Percentiles rank a stretch among this genome's conserved stretches.
These are phyloP conservation scores for Pygoscelis adeliae DNA, from an alignment of 2,113 vertebrate genomes.

Conservation along the genomic window DNA sequence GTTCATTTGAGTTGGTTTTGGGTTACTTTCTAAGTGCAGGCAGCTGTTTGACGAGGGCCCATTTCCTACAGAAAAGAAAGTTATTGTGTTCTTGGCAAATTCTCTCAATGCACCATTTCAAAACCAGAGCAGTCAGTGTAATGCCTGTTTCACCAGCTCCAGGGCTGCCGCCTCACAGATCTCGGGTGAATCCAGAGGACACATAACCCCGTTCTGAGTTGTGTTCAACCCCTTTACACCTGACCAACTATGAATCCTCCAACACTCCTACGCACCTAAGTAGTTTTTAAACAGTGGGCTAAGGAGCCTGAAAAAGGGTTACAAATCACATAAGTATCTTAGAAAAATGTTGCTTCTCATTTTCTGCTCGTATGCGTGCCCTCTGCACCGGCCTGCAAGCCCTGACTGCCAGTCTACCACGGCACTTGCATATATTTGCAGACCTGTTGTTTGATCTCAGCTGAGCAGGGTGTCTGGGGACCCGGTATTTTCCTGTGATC, in stretches of 20 bases:
- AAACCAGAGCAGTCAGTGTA: not conserved
- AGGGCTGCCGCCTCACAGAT: not conserved
- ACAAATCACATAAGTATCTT: not conserved
- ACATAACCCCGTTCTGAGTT: fast-evolving
- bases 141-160: not conserved
- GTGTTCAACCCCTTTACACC: not conserved
- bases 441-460: not conserved
- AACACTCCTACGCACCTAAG: not conserved
- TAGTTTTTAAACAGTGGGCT: not conserved
- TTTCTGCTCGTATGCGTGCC: not conserved
- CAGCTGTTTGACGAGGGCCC: not conserved
- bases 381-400: not conserved
- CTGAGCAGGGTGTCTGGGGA: not conserved
- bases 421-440: not conserved
- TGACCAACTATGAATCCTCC: not conserved
- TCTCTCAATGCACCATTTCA: not conserved
- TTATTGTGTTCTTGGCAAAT: not conserved
- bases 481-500: not conserved
- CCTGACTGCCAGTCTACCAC: not conserved
- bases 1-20: conserved; percentile 6
- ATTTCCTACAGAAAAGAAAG: conserved; percentile 6
- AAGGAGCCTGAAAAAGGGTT: not conserved
- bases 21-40: conserved; percentile 22
- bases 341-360: not conserved
- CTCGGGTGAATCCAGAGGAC: not conserved